phyloP scores from a whole-genome alignment of 2,113 vertebrate species.

The Hydrolagus affinis region DNA sequence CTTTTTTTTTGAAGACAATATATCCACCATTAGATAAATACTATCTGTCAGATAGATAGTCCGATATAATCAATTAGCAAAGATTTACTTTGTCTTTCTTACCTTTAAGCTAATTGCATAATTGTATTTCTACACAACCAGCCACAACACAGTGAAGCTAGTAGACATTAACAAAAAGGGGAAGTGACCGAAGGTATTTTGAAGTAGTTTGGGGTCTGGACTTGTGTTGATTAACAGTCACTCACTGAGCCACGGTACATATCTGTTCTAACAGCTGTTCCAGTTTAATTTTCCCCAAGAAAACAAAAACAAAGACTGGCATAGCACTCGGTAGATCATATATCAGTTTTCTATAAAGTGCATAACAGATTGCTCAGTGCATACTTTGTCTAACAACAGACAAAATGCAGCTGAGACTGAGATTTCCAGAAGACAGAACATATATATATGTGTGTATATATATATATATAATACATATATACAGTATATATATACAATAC shows the following conservation, averaged over 20 bases:
- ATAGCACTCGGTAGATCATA: background rate
- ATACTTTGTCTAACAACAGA: background rate
- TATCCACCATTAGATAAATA: too few species aligned
- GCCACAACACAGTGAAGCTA: background rate
- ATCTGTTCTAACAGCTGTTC: background rate
- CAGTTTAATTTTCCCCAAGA: background rate
- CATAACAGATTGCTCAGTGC: background rate
- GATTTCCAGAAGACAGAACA: background rate
- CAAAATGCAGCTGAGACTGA: background rate
- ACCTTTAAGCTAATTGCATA: background rate
- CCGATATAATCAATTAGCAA: background rate
- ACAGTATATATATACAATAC: too few species aligned
- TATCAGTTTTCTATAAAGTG: background rate
- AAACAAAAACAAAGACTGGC: background rate
- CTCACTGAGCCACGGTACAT: background rate
- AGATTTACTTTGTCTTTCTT: background rate
- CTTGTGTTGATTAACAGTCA: background rate
- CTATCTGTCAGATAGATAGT: background rate
- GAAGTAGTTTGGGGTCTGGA: background rate
- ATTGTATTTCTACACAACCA: background rate
- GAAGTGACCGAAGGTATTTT: background rate
- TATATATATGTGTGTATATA: too few species aligned
- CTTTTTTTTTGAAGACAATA: too few species aligned
- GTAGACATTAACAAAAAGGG: background rate
- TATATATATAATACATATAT: too few species aligned